Conservation (phyloP, 2,113 vertebrate species). For the Neodon shergylaensis region DNA sequence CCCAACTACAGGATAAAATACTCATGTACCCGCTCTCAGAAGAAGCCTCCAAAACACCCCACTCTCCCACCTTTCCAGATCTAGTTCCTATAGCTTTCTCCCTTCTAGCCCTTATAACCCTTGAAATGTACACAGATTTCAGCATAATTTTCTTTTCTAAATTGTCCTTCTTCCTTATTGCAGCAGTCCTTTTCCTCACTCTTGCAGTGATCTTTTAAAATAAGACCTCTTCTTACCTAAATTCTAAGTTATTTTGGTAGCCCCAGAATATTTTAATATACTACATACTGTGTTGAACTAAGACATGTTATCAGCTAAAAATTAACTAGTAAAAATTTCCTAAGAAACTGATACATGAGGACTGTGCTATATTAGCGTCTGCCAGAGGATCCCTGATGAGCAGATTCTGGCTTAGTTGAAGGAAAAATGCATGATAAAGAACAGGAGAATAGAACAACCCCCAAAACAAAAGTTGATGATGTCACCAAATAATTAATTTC, state of each 20-base stretch:
- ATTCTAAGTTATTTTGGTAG: neutral
- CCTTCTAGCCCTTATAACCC: neutral
- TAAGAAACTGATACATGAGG: neutral
- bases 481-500: neutral
- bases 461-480: neutral
- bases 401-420: neutral
- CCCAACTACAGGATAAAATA: too few relatives aligned
- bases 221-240: neutral
- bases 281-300: neutral
- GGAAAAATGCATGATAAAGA: neutral
- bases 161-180: neutral
- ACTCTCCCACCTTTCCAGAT: neutral
- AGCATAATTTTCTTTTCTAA: neutral
- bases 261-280: neutral
- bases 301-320: neutral
- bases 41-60: too few relatives aligned
- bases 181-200: too few relatives aligned
- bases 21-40: fast-evolving
- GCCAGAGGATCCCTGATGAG: neutral
- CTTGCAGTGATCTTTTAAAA: neutral
- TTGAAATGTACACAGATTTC: neutral
- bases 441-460: neutral
- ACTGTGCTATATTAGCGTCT: neutral
- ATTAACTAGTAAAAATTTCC: neutral
- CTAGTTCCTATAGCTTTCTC: neutral